Conservation (phyloP, 1,140 invertebrate genomes). For the Hypsibius dujardini region DNA sequence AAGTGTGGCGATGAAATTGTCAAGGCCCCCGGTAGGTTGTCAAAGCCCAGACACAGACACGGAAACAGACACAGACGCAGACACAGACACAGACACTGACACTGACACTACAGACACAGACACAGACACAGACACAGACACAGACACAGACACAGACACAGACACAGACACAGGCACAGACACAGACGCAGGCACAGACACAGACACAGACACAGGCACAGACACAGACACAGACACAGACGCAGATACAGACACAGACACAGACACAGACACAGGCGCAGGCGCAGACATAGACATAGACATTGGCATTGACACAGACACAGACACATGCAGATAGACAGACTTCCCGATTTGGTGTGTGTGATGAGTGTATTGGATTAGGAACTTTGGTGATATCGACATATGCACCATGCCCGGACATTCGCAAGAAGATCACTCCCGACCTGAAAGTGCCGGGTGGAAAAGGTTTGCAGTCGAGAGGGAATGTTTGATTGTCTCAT, state of each 20-base stretch:
- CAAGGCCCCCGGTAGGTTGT: conserved; percentile 51
- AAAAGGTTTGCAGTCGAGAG: conserved; percentile 26
- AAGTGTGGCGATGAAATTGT: conserved; percentile 51
- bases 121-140: no score
- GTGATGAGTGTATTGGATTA: conserved; percentile 21
- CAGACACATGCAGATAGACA: no score
- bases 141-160: no score
- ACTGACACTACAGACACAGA: not conserved
- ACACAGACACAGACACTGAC: not conserved
- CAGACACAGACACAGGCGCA: no score
- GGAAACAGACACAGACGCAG: not conserved
- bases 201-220: no score
- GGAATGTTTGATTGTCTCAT: conserved; percentile 29
- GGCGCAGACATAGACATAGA: no score
- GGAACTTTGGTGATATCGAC: conserved; percentile 78
- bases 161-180: no score
- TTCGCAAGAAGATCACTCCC: conserved; percentile 59
- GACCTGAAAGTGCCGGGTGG: conserved; percentile 55
- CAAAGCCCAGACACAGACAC: conserved; percentile 6
- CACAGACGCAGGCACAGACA: no score
- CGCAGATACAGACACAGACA: no score
- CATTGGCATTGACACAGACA: no score
- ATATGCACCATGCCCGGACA: conserved; percentile 79
- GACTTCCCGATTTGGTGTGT: not conserved
- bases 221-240: no score